A percentile compares a stretch with the other conserved stretches of the same genome.
These are phyloP conservation scores for Oryzias sinensis DNA, from an alignment of 2,797 vertebrate genomes.

Conservation along the genomic window DNA sequence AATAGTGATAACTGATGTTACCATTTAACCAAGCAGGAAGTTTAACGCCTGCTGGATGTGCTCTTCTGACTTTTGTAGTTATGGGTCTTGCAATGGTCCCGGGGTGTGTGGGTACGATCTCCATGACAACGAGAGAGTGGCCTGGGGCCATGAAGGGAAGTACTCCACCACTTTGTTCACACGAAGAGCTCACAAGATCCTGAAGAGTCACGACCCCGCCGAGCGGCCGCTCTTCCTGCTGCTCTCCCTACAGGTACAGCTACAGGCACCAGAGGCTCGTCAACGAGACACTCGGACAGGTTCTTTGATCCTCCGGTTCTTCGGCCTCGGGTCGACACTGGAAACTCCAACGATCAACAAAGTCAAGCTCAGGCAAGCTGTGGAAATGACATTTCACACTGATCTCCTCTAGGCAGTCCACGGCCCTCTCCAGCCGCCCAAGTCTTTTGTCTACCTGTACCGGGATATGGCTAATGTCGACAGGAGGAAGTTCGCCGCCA, in stretches of 20 bases:
- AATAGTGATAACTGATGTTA: too few species aligned
- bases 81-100: constrained; percentile 90
- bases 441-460: constrained; percentile 93
- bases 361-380: too few species aligned
- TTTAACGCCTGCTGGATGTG: not conserved
- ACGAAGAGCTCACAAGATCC: constrained; percentile 89
- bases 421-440: constrained; percentile 89
- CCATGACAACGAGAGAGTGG: constrained; percentile 88
- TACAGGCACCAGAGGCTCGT: not conserved
- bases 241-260: constrained; percentile 84
- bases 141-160: constrained; percentile 89
- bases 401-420: constrained; percentile 83
- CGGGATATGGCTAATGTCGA: constrained; percentile 87
- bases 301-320: too few species aligned
- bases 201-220: constrained; percentile 80
- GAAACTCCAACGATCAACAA: too few species aligned
- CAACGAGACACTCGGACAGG: too few species aligned
- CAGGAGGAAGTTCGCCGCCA: constrained; percentile 89
- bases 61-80: constrained; percentile 58
- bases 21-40: too few species aligned
- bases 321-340: too few species aligned
- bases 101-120: constrained; percentile 92
- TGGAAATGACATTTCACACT: not conserved
- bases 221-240: constrained; percentile 89
- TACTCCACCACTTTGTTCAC: constrained; percentile 93